Evolutionary conservation across 2,797 vertebrate genomes (phyloP).

Genomic region (Muraenolepis orangiensis): DNA sequence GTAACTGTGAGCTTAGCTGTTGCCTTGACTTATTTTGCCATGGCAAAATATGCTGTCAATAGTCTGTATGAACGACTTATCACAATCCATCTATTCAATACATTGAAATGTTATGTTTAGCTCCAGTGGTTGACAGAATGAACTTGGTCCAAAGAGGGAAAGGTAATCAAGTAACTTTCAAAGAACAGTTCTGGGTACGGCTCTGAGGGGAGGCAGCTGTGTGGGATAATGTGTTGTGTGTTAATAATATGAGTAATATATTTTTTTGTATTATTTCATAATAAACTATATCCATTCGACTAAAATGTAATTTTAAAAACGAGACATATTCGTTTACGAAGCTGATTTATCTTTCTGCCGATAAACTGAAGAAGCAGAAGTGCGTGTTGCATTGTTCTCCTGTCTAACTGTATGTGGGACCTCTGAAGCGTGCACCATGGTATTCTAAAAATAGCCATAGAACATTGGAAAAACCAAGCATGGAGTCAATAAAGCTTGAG

Average conservation of each 20-base stretch:
- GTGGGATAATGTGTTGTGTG: no score
- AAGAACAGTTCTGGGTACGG: no score
- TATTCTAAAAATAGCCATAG: neutral
- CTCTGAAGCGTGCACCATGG: neutral
- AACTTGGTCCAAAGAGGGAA: no score
- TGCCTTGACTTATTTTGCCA: no score
- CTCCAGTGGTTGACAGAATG: no score
- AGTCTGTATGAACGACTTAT: neutral
- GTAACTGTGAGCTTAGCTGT: neutral
- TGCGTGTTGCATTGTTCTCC: neutral
- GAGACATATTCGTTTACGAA: neutral
- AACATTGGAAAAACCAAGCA: neutral
- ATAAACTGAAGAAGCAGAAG: neutral
- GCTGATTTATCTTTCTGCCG: neutral
- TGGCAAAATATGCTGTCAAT: neutral
- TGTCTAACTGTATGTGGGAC: neutral
- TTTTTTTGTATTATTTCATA: neutral
- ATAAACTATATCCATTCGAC: neutral
- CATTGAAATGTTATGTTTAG: no score
- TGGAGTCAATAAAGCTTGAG: neutral
- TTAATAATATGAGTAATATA: no score
- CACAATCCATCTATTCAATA: neutral
- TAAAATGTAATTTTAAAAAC: neutral
- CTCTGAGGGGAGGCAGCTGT: no score
- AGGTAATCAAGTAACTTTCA: no score